phyloP scores from a whole-genome alignment of 1,140 invertebrate species.

The Armadillidium nasatum region DNA sequence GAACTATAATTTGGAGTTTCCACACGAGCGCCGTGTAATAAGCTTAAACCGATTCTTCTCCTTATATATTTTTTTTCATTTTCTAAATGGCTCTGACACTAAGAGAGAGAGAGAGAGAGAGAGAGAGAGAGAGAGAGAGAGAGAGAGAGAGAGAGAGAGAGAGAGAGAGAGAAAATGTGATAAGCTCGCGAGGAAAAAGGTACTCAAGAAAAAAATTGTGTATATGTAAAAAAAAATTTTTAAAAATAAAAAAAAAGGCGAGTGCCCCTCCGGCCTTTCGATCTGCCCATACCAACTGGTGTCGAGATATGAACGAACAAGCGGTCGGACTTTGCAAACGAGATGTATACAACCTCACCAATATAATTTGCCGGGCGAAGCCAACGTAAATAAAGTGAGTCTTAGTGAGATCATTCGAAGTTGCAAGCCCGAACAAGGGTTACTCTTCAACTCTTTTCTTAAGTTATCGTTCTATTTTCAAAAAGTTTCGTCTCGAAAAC shows the following conservation, averaged over 20 bases:
- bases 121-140: no score
- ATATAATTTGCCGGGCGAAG: slow-evolving; percentile 37
- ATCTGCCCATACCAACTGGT: not conserved
- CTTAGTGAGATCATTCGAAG: slow-evolving; percentile 35
- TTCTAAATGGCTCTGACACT: no score
- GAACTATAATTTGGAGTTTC: slow-evolving; percentile 10
- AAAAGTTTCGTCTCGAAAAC: no score
- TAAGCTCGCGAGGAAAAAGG: slow-evolving; percentile 1
- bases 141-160: no score
- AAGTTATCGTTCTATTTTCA: no score
- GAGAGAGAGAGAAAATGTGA: no score
- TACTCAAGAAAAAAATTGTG: not conserved
- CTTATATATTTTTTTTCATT: not conserved
- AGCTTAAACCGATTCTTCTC: slow-evolving; percentile 2
- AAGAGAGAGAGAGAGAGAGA: no score
- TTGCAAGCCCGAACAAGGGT: slow-evolving; percentile 37
- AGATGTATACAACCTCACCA: slow-evolving; percentile 21
- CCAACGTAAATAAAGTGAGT: slow-evolving; percentile 41
- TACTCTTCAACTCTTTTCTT: not conserved
- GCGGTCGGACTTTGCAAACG: slow-evolving; percentile 25
- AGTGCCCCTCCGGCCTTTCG: not conserved
- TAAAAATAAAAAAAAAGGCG: not conserved
- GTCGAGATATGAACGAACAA: slow-evolving; percentile 27
- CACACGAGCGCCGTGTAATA: not conserved
- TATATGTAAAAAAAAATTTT: not conserved